Evolutionary conservation across 2,113 vertebrate species (phyloP), one percentile per base, ranked within the genome.

Genomic region (Mola mola): DNA sequence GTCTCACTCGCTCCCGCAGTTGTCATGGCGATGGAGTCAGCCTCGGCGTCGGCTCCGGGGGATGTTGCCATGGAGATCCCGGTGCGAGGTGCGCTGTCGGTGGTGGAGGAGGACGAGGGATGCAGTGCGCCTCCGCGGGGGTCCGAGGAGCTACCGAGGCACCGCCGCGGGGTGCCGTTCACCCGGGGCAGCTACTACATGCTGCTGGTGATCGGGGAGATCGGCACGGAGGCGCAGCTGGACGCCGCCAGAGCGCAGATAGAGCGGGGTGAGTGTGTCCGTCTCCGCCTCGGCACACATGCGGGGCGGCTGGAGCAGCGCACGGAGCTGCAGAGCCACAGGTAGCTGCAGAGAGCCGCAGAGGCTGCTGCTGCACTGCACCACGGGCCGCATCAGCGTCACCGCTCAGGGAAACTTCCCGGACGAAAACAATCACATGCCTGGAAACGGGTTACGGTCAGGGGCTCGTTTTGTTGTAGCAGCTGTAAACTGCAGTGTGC

Each of bases 201-300:
- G 87, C 95, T 98, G 40, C 89, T 94, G 28, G 95, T 95, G 62
- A 94, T 98, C 87, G 96, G 96, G 0, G 94, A 94, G 71, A 89
- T 98, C 75, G 88, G 90, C n/a, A 94, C 94, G 2, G 96, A 97
- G 76, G 90, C 87, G 41, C 95, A 98, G 85, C 93, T 96, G 65
- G 90, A 91, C 53, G 73, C 90, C 67, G 91, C 92, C 79, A 92
- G 91, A 52, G 84, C 85, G 31, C 93, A 95, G 71, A 92, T 96
- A 75, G 94, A 96, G 85, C 93, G 93, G 72, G 96, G 96, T 97
- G 90, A 96, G 95, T 66, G 70, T 46, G 40, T 4, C 2, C 19
- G 40, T 20, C 4, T 38, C 3, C n/a, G 37, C 37, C 15, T 29
- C 6, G 6, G 6, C 28, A 9, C 9, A 9, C 28, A 9, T 29